phyloP scores from a whole-genome alignment of 2,888 invertebrate species.

The Tetrapedia diversipes region DNA sequence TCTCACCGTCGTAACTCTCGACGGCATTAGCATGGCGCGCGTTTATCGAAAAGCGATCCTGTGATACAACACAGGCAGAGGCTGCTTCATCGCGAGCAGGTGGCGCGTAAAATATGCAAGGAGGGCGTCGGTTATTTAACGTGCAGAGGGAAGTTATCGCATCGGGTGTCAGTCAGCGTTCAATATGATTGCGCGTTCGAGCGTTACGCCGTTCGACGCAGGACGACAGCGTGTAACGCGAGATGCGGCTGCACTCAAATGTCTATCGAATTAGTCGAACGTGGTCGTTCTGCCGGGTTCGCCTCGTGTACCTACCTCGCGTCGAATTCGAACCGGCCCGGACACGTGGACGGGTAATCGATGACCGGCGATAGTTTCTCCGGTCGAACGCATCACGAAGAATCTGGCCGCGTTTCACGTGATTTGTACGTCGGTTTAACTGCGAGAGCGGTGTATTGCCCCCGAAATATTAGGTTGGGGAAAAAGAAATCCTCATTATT shows the following conservation, averaged over 20 bases:
- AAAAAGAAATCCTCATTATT: too few species aligned
- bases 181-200: slow-evolving; percentile 47
- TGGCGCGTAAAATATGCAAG: slow-evolving; percentile 34
- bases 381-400: slow-evolving; percentile 41
- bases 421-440: neutral
- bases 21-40: slow-evolving; percentile 18
- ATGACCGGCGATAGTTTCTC: slow-evolving; percentile 37
- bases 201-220: slow-evolving; percentile 17
- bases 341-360: slow-evolving; percentile 42
- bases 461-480: too few species aligned
- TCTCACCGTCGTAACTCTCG: neutral
- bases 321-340: slow-evolving; percentile 39
- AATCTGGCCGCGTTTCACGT: too few species aligned
- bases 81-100: neutral
- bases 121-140: slow-evolving; percentile 30
- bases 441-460: too few species aligned
- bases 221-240: slow-evolving; percentile 27
- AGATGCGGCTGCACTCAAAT: slow-evolving; percentile 18
- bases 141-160: slow-evolving; percentile 26
- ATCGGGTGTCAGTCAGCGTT: slow-evolving; percentile 34
- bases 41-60: slow-evolving; percentile 34
- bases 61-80: too few species aligned
- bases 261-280: slow-evolving; percentile 46
- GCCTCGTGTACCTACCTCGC: slow-evolving; percentile 19
- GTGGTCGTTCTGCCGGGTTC: slow-evolving; percentile 29